Evolutionary conservation across 2,888 invertebrate species (phyloP).

Genomic region (Heliconius aoede): DNA sequence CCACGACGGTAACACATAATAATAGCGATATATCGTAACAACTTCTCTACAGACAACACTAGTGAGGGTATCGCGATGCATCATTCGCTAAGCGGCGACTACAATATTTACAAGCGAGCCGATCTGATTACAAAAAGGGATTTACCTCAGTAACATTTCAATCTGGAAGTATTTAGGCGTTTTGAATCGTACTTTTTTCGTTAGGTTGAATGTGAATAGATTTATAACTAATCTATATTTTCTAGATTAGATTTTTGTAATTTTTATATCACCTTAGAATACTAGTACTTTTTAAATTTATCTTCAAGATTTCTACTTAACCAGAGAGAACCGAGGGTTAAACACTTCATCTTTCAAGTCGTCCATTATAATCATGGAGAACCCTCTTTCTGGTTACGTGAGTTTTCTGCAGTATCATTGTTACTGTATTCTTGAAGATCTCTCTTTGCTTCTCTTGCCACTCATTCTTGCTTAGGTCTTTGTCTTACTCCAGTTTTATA

Average conservation of each 20-base stretch:
- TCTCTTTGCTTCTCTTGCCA: too few relatives aligned
- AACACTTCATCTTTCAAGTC: not conserved
- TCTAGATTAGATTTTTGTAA: not conserved
- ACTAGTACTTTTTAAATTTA: not conserved
- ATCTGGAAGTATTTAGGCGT: not conserved
- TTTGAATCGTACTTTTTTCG: not conserved
- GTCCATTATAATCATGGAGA: not conserved
- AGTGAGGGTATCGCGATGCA: conserved; percentile 64
- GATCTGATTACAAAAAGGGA: conserved; percentile 60
- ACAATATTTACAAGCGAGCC: conserved; percentile 63
- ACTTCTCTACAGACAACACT: conserved; percentile 11
- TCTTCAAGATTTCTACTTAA: not conserved
- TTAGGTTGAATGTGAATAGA: not conserved
- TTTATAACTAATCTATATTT: not conserved
- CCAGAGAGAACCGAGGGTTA: not conserved
- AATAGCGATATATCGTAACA: not conserved
- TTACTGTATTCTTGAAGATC: too few relatives aligned
- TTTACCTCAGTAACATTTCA: conserved; percentile 26
- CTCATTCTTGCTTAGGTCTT: too few relatives aligned
- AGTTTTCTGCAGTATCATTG: too few relatives aligned
- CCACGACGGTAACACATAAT: not conserved
- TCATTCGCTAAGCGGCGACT: conserved; percentile 67
- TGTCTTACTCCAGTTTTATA: too few relatives aligned
- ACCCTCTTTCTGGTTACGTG: too few relatives aligned
- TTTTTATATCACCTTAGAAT: not conserved